These are phyloP conservation scores for Torymus texanus DNA, from an alignment of 2,888 invertebrate species.

Conservation along the genomic window DNA sequence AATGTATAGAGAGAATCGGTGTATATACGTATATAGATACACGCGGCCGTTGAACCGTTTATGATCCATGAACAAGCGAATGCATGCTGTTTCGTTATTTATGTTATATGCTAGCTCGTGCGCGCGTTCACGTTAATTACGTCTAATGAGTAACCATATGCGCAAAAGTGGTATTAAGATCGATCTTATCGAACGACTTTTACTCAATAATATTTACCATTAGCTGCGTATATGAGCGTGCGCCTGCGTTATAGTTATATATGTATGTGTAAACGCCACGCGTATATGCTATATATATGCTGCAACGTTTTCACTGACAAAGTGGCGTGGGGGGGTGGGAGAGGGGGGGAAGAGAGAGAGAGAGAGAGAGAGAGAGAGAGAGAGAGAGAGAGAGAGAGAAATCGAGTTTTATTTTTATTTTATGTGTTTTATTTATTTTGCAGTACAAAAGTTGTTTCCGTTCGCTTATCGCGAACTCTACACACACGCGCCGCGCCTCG, in stretches of 20 bases:
- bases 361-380: conserved; percentile 6
- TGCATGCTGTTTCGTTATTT: background rate
- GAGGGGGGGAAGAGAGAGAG: background rate
- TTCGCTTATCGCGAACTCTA: conserved; percentile 24
- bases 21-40: background rate
- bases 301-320: conserved; percentile 38
- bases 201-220: conserved; percentile 26
- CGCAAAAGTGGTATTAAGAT: conserved; percentile 9
- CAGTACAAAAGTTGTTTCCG: conserved; percentile 46
- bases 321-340: background rate
- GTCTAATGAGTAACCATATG: conserved; percentile 12
- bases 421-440: conserved; percentile 46
- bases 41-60: conserved; percentile 32
- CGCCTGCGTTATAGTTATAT: no score
- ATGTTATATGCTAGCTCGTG: background rate
- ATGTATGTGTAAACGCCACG: no score
- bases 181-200: conserved; percentile 36
- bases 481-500: conserved; percentile 13
- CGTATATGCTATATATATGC: no score
- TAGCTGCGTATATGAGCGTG: background rate
- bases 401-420: conserved; percentile 17
- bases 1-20: no score
- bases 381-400: conserved; percentile 17
- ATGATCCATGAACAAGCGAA: conserved; percentile 14
- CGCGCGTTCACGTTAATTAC: conserved; percentile 20